A percentile compares a stretch with the other conserved stretches of the same genome.
These are phyloP conservation scores for Solenodon paradoxus DNA, from an alignment of 2,113 vertebrate species.

Conservation along the genomic window DNA sequence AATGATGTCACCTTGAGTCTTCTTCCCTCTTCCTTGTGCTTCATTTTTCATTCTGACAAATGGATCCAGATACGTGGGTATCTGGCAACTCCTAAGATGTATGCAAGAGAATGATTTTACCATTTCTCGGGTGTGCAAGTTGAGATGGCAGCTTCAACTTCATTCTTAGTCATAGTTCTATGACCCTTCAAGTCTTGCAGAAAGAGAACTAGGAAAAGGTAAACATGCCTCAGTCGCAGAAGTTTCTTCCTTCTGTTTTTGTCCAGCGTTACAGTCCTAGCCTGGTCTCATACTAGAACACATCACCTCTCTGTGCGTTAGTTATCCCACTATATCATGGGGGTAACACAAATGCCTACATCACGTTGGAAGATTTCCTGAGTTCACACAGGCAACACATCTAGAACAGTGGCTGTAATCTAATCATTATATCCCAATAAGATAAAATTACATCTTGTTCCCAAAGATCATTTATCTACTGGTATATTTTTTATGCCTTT, in stretches of 20 bases:
- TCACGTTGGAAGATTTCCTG: neutral
- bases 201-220: neutral
- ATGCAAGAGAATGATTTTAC: neutral
- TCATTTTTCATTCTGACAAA: neutral
- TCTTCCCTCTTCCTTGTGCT: neutral
- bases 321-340: neutral
- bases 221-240: neutral
- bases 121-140: neutral
- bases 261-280: neutral
- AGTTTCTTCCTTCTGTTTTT: neutral
- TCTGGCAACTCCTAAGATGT: too few relatives aligned
- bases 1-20: neutral
- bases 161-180: neutral
- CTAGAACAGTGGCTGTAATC: neutral
- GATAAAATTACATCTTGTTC: neutral
- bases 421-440: neutral
- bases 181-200: neutral
- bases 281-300: neutral
- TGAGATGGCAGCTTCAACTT: neutral
- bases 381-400: neutral
- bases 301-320: neutral
- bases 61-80: neutral
- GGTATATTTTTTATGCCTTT: neutral
- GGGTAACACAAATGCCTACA: neutral
- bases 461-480: neutral